phyloP scores from a whole-genome alignment of 1,140 invertebrate species.

The Patella vulgata region DNA sequence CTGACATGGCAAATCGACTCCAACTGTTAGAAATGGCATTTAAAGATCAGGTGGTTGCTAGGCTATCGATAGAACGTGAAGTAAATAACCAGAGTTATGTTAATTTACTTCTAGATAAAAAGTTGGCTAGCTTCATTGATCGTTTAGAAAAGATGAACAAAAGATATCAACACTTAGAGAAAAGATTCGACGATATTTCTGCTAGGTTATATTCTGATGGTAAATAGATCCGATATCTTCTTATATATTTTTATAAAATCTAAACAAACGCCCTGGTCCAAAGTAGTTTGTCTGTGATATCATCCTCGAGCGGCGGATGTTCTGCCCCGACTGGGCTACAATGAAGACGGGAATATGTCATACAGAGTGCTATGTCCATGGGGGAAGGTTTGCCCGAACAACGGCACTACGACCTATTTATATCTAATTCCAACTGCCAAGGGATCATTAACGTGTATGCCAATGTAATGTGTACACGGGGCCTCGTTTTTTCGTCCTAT shows the following conservation, averaged over 20 bases:
- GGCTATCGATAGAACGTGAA: constrained; percentile 36
- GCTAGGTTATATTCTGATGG: constrained; percentile 38
- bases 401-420: no score
- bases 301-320: background rate
- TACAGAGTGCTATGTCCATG: background rate
- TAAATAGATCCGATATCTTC: no score
- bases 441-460: no score
- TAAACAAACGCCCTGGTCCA: background rate
- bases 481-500: no score
- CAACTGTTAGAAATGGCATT: constrained; percentile 46
- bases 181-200: constrained; percentile 28
- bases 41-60: constrained; percentile 44
- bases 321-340: background rate
- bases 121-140: constrained; percentile 27
- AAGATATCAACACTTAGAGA: constrained; percentile 23
- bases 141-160: constrained; percentile 28
- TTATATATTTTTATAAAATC: no score
- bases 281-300: background rate
- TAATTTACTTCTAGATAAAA: constrained; percentile 31
- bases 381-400: no score
- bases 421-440: no score
- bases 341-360: no score
- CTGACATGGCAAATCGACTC: constrained; percentile 38
- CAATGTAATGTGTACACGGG: no score
- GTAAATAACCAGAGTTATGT: constrained; percentile 42